Percentiles rank a stretch among this genome's conserved stretches.
Evolutionary conservation across 2,113 vertebrate genomes (phyloP).

Genomic region (Actenoides hombroni): DNA sequence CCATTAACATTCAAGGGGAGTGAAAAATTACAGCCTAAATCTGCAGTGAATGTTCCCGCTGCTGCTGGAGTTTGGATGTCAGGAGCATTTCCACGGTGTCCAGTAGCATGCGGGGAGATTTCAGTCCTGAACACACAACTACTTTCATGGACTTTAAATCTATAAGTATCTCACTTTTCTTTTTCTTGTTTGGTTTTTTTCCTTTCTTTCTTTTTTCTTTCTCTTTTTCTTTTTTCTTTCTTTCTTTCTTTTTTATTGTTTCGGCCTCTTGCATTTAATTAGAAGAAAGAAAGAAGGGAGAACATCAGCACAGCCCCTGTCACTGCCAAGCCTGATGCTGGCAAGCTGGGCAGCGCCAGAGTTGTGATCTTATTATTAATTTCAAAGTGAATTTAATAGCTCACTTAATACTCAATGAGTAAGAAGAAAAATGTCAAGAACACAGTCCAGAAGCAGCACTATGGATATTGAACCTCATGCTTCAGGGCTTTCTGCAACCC

Average conservation of each 20-base stretch:
- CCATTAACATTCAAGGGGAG: not conserved
- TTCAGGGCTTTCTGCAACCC: not conserved
- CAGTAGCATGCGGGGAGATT: not conserved
- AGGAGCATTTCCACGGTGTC: slow-evolving; percentile 38
- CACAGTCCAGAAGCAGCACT: not conserved
- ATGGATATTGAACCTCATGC: not conserved
- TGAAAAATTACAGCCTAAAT: not conserved
- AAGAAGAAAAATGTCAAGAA: not conserved
- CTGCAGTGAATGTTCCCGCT: not conserved
- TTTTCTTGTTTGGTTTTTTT: not conserved
- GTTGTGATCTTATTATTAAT: not conserved
- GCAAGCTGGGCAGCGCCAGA: not conserved
- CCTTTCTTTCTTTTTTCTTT: rapidly evolving
- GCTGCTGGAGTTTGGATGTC: not conserved
- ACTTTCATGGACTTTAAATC: not conserved
- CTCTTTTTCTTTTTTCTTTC: too few species aligned
- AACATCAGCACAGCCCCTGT: not conserved
- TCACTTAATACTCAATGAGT: not conserved
- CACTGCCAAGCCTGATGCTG: not conserved
- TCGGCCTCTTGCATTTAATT: not conserved
- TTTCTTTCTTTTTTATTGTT: not conserved
- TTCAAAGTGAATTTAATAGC: slow-evolving; percentile 24
- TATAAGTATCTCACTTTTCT: not conserved
- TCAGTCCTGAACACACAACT: not conserved
- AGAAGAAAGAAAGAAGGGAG: not conserved